phyloP scores from a whole-genome alignment of 1,140 invertebrate species.

The Augochlora pura region DNA sequence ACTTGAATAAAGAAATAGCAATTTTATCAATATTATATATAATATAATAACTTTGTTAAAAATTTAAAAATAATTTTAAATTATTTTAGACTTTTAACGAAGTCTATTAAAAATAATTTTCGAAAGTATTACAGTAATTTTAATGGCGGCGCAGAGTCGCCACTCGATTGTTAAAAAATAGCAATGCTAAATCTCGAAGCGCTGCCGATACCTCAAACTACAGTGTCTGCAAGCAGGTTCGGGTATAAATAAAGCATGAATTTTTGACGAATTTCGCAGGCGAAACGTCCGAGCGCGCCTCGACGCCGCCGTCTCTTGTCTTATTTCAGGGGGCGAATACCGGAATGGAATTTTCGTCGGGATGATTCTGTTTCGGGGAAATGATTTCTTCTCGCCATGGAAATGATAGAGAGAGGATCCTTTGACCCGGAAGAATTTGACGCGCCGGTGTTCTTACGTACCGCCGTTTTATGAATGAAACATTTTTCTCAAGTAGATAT shows the following conservation, averaged over 20 bases:
- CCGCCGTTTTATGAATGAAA: constrained; percentile 53
- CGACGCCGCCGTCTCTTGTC: not conserved
- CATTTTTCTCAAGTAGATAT: constrained; percentile 54
- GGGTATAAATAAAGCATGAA: not conserved
- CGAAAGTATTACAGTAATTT: too few relatives aligned
- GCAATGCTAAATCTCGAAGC: too few relatives aligned
- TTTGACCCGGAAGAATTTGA: constrained; percentile 43
- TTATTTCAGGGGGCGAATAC: not conserved
- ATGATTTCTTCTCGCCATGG: not conserved
- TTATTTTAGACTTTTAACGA: too few relatives aligned
- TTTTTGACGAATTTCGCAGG: too few relatives aligned
- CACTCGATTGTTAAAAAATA: too few relatives aligned
- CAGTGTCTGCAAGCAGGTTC: not conserved
- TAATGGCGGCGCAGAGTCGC: too few relatives aligned
- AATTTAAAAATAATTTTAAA: too few relatives aligned
- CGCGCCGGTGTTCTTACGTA: not conserved
- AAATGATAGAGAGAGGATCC: constrained; percentile 40
- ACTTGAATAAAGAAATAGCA: too few relatives aligned
- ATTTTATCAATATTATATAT: too few relatives aligned
- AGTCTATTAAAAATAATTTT: too few relatives aligned
- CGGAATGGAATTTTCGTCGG: not conserved
- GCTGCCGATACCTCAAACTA: too few relatives aligned
- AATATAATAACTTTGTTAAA: too few relatives aligned
- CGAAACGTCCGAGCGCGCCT: not conserved
- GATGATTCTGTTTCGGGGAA: not conserved